These are phyloP conservation scores for Halictus rubicundus DNA, from an alignment of 1,140 invertebrate genomes.

Conservation along the genomic window DNA sequence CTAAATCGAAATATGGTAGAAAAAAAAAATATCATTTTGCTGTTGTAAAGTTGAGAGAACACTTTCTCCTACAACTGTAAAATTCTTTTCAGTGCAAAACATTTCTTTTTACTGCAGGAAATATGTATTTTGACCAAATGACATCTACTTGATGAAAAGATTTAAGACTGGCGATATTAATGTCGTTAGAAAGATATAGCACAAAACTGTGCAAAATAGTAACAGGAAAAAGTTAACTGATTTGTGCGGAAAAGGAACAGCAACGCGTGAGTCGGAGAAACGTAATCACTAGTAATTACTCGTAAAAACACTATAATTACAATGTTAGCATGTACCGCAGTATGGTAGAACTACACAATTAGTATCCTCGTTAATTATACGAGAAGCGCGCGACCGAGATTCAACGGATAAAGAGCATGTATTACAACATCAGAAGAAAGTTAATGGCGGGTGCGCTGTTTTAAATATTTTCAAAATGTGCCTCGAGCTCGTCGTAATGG, in stretches of 20 bases:
- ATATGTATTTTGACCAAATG: no score
- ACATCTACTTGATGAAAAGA: neutral
- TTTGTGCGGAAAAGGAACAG: neutral
- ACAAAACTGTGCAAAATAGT: neutral
- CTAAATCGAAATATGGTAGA: no score
- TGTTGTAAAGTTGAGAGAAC: no score
- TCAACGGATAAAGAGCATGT: constrained; percentile 48
- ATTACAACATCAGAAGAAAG: constrained; percentile 46
- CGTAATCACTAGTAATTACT: constrained; percentile 11
- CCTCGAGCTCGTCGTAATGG: neutral
- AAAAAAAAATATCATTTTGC: no score
- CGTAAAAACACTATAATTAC: constrained; percentile 19
- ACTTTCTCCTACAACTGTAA: no score
- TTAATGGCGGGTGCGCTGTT: neutral
- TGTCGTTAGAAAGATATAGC: neutral
- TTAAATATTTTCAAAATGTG: constrained; percentile 11
- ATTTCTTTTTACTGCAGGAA: no score
- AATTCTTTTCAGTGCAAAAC: no score
- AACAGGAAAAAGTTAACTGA: neutral
- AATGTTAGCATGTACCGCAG: neutral
- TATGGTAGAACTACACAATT: constrained; percentile 26
- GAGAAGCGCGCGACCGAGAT: constrained; percentile 37
- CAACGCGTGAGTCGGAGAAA: neutral
- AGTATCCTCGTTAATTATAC: constrained; percentile 35
- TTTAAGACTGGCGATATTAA: neutral